A percentile compares a stretch with the other conserved stretches of the same genome.
phyloP scores from a whole-genome alignment of 1,140 invertebrate species.

The Lysiphlebus fabarum region DNA sequence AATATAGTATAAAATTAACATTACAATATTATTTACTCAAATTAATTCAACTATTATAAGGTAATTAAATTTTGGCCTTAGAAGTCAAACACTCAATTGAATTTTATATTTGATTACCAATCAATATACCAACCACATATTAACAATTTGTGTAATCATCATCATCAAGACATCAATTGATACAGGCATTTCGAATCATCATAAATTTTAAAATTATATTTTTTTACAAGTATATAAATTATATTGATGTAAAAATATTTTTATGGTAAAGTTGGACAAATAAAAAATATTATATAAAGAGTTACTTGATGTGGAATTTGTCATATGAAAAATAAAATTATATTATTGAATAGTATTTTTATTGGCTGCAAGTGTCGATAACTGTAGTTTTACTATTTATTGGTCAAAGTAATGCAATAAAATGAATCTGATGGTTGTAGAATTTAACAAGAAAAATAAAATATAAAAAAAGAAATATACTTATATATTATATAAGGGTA shows the following conservation, averaged over 20 bases:
- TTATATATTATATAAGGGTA: background rate
- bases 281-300: no score
- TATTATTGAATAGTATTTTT: slow-evolving; percentile 1
- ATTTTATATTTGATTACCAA: background rate
- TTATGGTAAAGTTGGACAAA: no score
- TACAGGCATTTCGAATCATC: no score
- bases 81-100: background rate
- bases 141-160: no score
- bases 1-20: no score
- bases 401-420: slow-evolving; percentile 18
- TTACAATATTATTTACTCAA: background rate
- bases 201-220: no score
- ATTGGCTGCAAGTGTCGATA: slow-evolving; percentile 18
- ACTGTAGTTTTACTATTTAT: slow-evolving; percentile 11
- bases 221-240: no score
- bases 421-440: slow-evolving; percentile 15
- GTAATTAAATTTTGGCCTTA: background rate
- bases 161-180: no score
- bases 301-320: background rate
- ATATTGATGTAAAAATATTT: no score
- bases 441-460: background rate
- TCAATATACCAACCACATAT: no score
- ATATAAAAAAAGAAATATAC: background rate
- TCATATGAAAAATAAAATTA: no score
- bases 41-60: background rate